Evolutionary conservation across 2,113 vertebrate genomes (phyloP), one percentile per base, ranked within the genome.

Genomic region (Zootoca vivipara): DNA sequence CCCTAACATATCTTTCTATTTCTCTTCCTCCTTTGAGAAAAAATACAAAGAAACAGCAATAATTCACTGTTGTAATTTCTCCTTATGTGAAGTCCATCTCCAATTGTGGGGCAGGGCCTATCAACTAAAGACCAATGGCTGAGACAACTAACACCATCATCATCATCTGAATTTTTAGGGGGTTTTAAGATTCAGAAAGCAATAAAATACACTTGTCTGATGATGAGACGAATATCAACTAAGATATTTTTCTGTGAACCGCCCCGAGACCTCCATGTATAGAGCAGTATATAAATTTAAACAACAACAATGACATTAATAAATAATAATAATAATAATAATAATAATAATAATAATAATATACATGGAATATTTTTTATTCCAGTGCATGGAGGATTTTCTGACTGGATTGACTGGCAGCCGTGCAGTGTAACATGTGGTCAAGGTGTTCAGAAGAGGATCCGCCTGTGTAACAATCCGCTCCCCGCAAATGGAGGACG

Each of bases 301-400:
- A n/a, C n/a, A n/a, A n/a, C n/a, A n/a, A n/a, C n/a, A n/a, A n/a
- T n/a, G n/a, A n/a, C n/a, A n/a, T n/a, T n/a, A n/a, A n/a, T n/a
- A n/a, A 9, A 8, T 46, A 46, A 46, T 10, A 8, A 46, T 46
- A 10, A 46, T 46, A 8, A 46, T 42, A 42, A 42, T 52, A 52
- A n/a, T n/a, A 9, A 8, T 46, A 46, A 46, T 10, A 8, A 46
- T 46, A 10, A 46, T 46, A 8, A 46, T 42, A 42, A 42, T 52
- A 52, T 52, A 52, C 46, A n/a, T 1, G 20, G 0, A 1, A 52
- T 85, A n/a, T 85, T 72, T 93, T 80, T 80, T 9, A 12, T 91
- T 96, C 58, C 93, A 99, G 99, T 99, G 65, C 98, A 99, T 0
- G 99, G 99, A 0, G 98, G 98, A 0, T 99, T 97, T 96, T 99